Base-by-base conservation (phyloP, 2,113 vertebrate species). In the Leucosticte australis region DNA sequence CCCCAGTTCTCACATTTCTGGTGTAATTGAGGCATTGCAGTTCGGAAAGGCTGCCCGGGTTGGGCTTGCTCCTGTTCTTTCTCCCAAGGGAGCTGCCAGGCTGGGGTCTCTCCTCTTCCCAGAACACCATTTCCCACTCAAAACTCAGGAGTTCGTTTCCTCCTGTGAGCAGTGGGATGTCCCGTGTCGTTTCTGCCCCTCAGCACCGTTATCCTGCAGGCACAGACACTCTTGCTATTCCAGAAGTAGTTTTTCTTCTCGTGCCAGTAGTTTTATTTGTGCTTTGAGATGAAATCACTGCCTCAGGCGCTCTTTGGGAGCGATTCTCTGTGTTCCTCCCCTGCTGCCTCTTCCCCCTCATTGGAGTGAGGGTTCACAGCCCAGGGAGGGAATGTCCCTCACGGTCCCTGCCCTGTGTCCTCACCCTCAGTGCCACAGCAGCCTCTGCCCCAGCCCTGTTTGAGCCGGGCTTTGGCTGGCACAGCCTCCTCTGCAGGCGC, bases 381-480 rank as follows among this genome's bases (percentile, higher is more conserved):
- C 27, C 49, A 37, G 37, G 42, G 11, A 46, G 35, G 0, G 2
- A 31, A 10, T 3, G 55, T 70, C 37, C 13, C 41, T 63, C 24
- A 0, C 1, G 27, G 17, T 75, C 60, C 30, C n/a, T 22, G 9
- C 53, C 2, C 0, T 28, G 5, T 35, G 56, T 44, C 69, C 42
- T 14, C 15, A 5, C 41, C 15, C 37, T 10, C 0, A 0, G 18
- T 7, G 19, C 15, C 64, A 19, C 35, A 68, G 24, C 73, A 52
- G 19, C 73, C 27, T 24, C 35, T 14, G 39, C 62, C 62, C 56
- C 0, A 28, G 33, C 73, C 33, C 62, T 46, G 1, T 20, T 16
- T 83, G 85, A 47, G 60, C 31, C 0, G 2, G 21, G 28, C 76
- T 63, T 33, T 39, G 79, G 55, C 4, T 30, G 84, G 78, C 39